Base-by-base conservation (phyloP, 2,113 vertebrate genomes). In the Sapayoa aenigma region DNA sequence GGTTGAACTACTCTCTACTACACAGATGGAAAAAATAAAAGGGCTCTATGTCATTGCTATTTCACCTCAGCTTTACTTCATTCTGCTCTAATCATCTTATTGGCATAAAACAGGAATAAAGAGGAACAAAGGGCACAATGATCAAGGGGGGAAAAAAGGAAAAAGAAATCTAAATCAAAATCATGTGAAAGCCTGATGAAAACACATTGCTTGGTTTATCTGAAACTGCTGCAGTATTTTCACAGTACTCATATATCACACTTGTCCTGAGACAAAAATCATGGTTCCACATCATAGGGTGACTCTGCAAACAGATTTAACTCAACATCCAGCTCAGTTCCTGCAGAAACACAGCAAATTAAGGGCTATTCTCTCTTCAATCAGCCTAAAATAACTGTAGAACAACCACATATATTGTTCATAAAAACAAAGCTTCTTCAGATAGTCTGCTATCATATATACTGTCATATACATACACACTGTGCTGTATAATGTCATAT, bases 1-100 rank as follows among this genome's bases (percentile, higher is more conserved):
- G 65, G 47, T 41, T 92, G 73, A 91, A 44, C 84, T 84, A 47
- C 56, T 60, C 24, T 80, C 41, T 79, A 72, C 33, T 84, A 39
- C 55, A 69, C 62, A 93, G 72, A 71, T 28, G 84, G 58, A 80
- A 92, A 73, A 81, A 81, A 66, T 3, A 86, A 23, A 89, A 91
- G 49, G 42, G 44, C 46, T 89, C 58, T 63, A 47, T 6, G 12
- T 62, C 79, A 84, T 42, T 49, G 42, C 37, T 84, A 11, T 52
- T 88, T 87, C 60, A 76, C 62, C 53, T 65, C 74, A 77, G 62
- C 67, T 89, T 58, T 72, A 46, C 52, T 73, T 76, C 35, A 81
- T 39, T 79, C 78, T 79, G 58, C 46, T 86, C 47, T 87, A 78
- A 74, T 1, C 2, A 74, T 33, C 42, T 69, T 58, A 73, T 14